These are phyloP conservation scores for Dicyrtoma fusca DNA, from an alignment of 2,888 invertebrate species.

Conservation along the genomic window DNA sequence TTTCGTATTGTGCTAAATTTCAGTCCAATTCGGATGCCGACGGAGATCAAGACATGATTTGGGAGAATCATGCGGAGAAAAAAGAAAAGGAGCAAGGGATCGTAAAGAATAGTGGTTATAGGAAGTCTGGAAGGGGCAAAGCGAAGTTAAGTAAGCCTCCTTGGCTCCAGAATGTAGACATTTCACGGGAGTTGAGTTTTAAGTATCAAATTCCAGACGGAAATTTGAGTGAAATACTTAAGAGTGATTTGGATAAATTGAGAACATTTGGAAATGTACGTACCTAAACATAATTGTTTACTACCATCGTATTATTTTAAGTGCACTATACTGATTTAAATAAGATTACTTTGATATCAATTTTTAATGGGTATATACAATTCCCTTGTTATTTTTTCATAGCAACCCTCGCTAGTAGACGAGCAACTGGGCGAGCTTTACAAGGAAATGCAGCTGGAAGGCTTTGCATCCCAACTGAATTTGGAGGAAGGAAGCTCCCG, in stretches of 20 bases:
- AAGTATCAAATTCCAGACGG: slow-evolving; percentile 69
- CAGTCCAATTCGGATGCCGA: neutral
- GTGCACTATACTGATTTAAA: no score
- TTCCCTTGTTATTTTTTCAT: slow-evolving; percentile 13
- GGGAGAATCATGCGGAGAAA: slow-evolving; percentile 19
- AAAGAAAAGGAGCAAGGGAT: slow-evolving; percentile 4
- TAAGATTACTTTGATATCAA: neutral
- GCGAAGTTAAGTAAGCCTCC: slow-evolving; percentile 62
- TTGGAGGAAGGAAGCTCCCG: slow-evolving; percentile 67
- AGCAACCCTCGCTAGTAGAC: slow-evolving; percentile 70
- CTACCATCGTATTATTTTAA: no score
- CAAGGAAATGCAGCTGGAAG: slow-evolving; percentile 68
- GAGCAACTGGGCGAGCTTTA: slow-evolving; percentile 74
- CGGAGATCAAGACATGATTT: slow-evolving; percentile 9
- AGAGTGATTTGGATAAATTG: slow-evolving; percentile 66
- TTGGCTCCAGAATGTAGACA: slow-evolving; percentile 69
- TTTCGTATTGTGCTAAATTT: neutral
- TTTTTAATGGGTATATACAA: no score
- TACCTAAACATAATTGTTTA: neutral
- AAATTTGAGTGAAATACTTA: slow-evolving; percentile 67
- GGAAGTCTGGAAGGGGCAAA: slow-evolving; percentile 1
- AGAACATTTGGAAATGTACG: slow-evolving; percentile 64
- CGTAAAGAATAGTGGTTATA: neutral
- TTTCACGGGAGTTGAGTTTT: slow-evolving; percentile 72
- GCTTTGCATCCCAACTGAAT: slow-evolving; percentile 65